Evolutionary conservation across 2,888 invertebrate genomes (phyloP), one percentile per base, ranked within the genome.

Genomic region (Dyspetes luteomarginatus): DNA sequence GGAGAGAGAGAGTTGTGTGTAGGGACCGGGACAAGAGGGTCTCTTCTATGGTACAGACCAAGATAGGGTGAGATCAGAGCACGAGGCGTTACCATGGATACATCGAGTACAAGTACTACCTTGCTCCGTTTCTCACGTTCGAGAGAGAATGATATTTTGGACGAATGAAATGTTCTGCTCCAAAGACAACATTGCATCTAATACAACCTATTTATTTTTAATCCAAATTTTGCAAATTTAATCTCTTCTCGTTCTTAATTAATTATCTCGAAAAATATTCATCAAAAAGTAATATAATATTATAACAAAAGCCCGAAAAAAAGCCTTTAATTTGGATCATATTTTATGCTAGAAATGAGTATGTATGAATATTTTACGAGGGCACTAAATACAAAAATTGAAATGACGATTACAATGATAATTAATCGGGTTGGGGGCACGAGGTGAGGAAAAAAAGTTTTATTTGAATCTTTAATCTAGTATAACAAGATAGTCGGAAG

Each of bases 51-150:
- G 77, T 74, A 74, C 71, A 64, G 64, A 43, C n/a, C 67, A 22
- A 78, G 64, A 81, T 81, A 78, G 81, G 81, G 81, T 74, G 81
- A 81, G 81, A 81, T 81, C 74, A 69, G 45, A 24, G 26, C 43
- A 36, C 22, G 74, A 58, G 83, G 83, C 75, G 83, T 83, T 83
- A 78, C 83, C 83, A 83, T 83, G 83, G 83, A 76, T 74, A 83
- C 88, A 87, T 88, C 85, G 85, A 83, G 81, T 86, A 87, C 85
- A 64, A 71, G 68, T 28, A 71, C n/a, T 62, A 71, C 74, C 72
- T 71, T 45, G 56, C 78, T 60, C 15, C 58, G 26, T 58, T 48
- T 78, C 73, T 65, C 73, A 24, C 52, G 52, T 30, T 68, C 68
- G 45, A 64, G 60, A n/a, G n/a, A 55, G 65, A 71, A 50, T 50